Evolutionary conservation across 2,113 vertebrate species (phyloP).

Genomic region (Chlamydotis undulata): DNA sequence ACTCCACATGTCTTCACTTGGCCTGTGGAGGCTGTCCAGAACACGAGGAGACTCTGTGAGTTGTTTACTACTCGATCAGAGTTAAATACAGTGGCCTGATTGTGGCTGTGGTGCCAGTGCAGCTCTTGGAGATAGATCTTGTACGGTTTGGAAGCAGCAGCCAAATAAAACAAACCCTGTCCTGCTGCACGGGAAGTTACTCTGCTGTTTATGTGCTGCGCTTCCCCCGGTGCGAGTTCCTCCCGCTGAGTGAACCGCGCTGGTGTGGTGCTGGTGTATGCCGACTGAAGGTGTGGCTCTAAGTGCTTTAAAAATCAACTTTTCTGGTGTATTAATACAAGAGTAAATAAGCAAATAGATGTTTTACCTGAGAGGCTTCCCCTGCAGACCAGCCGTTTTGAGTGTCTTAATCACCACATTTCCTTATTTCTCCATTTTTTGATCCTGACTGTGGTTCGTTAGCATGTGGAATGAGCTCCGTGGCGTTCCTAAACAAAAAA

Average conservation of each 20-base stretch:
- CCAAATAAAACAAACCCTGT: neutral
- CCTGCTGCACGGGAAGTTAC: neutral
- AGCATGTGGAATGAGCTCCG: neutral
- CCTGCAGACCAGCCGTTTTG: neutral
- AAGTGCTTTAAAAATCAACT: neutral
- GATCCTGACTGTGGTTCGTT: neutral
- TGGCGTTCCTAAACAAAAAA: neutral
- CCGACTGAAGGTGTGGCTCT: neutral
- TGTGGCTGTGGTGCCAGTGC: neutral
- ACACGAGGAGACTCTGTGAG: accelerated
- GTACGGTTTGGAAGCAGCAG: neutral
- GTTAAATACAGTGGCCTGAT: neutral
- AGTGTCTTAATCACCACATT: neutral
- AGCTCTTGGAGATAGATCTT: neutral
- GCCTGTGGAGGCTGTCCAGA: neutral
- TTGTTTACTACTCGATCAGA: neutral
- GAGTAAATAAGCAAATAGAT: neutral
- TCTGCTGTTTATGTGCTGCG: accelerated
- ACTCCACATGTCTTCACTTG: accelerated
- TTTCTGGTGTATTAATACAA: neutral
- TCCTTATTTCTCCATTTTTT: neutral
- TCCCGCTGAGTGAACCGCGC: neutral
- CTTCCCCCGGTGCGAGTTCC: accelerated
- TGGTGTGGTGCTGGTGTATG: neutral
- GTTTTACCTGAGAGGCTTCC: neutral